phyloP scores from a whole-genome alignment of 92 coral and sea anemone species.

The Porites rus region DNA sequence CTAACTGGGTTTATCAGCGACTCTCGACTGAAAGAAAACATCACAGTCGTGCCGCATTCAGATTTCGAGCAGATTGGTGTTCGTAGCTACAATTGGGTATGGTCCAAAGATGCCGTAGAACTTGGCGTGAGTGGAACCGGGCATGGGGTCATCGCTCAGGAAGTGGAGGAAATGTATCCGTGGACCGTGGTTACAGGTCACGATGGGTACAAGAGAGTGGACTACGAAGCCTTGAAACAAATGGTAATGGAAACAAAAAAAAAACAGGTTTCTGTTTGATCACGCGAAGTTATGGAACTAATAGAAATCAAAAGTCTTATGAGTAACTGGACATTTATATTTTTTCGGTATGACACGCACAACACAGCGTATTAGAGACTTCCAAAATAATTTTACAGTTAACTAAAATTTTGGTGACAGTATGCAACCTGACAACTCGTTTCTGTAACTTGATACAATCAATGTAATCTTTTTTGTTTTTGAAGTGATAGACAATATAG shows the following conservation, averaged over 20 bases:
- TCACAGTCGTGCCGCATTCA: conserved; percentile 28
- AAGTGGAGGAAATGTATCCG: conserved; percentile 59
- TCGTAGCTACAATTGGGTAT: conserved; percentile 50
- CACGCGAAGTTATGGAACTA: too few species aligned
- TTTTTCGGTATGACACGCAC: too few species aligned
- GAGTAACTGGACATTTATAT: too few species aligned
- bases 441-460: too few species aligned
- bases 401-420: too few species aligned
- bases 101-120: conserved; percentile 34
- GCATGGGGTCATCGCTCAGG: conserved; percentile 65
- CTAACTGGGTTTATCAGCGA: conserved; percentile 27
- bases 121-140: conserved; percentile 42
- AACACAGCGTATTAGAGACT: too few species aligned
- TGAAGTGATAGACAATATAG: too few species aligned
- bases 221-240: conserved; percentile 36
- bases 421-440: too few species aligned
- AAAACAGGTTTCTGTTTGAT: not conserved
- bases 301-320: too few species aligned
- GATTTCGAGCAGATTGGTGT: conserved; percentile 48
- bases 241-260: conserved; percentile 10
- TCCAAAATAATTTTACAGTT: too few species aligned
- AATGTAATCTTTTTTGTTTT: too few species aligned
- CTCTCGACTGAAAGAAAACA: conserved; percentile 54
- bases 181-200: conserved; percentile 48
- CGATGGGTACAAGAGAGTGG: conserved; percentile 59